Base-by-base conservation (phyloP, 2,888 invertebrate species). In the Patella caerulea region DNA sequence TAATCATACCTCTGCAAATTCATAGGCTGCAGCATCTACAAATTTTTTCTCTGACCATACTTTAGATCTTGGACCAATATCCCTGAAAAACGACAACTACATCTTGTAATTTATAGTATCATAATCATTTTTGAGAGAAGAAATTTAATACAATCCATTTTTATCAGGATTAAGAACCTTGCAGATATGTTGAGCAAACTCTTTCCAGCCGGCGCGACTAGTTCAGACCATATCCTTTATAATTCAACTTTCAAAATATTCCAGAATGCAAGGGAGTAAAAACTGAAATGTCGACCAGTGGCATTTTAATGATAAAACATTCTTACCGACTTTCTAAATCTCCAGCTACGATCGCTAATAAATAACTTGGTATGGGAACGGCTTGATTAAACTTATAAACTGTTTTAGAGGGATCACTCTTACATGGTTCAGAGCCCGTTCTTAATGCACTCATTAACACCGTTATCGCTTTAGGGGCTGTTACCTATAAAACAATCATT, bases 11-110 rank as follows among this genome's bases (percentile, higher is more conserved):
- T 97, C 95, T 0, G 94, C 94, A 92, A 98, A 98, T 91, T 98
- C 98, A 92, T 94, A 95, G 2, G 95, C 96, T 83, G 96, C 95
- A 74, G 94, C 94, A 24, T 97, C 96, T 0, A 98, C 94, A 80
- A 95, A 93, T 81, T 95, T 95, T 85, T 95, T 94, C 91, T 98
- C 98, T 0, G 96, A 94, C 98, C 98, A 98, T 1, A 98, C 96
- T 86, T 94, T 94, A 0, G 95, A 95, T 83, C 96, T 94, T 0
- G 96, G 95, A 4, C 97, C 97, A 72, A 98, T 93, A 74, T 93
- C 92, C 83, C 95, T 90, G 80, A 5, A 86, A 83, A 56, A 56
- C 2, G 94, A 34, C 75, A 54, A 71, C 45, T 45, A 45, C 45
- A 45, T 45, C 9, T 45, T 7, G 45, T 45, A 9, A 45, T 45